These are phyloP conservation scores for Calvadosia cruxmelitensis DNA, from an alignment of 30 jellyfish, hydroid and myxozoan genomes.

Conservation along the genomic window DNA sequence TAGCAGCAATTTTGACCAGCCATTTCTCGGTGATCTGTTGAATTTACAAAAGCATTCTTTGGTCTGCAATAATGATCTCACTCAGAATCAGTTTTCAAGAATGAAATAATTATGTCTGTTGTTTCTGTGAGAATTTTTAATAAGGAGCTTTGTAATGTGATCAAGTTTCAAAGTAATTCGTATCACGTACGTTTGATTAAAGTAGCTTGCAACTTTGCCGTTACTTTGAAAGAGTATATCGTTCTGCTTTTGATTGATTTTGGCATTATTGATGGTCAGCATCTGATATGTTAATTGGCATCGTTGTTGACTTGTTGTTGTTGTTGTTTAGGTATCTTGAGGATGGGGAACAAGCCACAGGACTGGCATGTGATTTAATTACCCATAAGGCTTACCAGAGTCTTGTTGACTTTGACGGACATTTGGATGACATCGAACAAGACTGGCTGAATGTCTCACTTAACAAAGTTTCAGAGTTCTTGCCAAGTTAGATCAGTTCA, in stretches of 20 bases:
- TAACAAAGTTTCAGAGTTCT: slow-evolving; percentile 48
- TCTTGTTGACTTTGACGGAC: slow-evolving; percentile 78
- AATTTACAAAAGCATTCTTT: too few relatives aligned
- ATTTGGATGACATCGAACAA: slow-evolving; percentile 67
- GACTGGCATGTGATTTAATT: slow-evolving; percentile 48
- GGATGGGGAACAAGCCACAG: slow-evolving; percentile 70
- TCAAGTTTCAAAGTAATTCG: too few relatives aligned
- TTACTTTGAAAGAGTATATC: too few relatives aligned
- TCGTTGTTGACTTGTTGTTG: not conserved
- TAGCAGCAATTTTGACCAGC: not conserved
- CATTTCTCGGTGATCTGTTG: too few relatives aligned
- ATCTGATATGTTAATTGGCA: not conserved
- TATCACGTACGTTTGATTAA: too few relatives aligned
- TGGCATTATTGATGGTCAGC: not conserved
- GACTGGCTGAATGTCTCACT: slow-evolving; percentile 77
- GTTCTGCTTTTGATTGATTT: not conserved
- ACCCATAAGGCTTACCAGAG: slow-evolving; percentile 74
- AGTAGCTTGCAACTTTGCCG: too few relatives aligned
- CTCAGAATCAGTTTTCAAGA: too few relatives aligned
- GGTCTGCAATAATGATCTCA: not conserved
- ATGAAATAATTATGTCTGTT: too few relatives aligned
- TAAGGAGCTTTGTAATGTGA: too few relatives aligned
- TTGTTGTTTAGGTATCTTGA: slow-evolving; percentile 51
- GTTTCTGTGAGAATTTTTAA: too few relatives aligned
- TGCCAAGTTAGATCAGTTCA: slow-evolving; percentile 3